These are phyloP conservation scores for Isichthys henryi DNA, from an alignment of 2,113 vertebrate species.

Conservation along the genomic window DNA sequence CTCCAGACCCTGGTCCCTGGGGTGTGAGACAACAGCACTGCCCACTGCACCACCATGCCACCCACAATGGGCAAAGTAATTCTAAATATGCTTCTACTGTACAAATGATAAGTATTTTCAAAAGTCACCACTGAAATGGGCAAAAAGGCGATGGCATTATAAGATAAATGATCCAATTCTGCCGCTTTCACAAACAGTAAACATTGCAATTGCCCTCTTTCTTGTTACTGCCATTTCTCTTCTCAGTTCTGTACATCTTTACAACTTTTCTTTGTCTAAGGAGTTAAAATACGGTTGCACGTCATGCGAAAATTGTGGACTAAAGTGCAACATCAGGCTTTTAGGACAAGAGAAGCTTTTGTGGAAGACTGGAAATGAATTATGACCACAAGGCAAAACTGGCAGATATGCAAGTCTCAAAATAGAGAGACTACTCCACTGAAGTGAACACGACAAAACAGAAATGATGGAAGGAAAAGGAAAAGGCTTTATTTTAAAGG, in stretches of 20 bases:
- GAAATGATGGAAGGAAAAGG: neutral
- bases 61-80: neutral
- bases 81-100: neutral
- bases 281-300: neutral
- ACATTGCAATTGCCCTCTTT: neutral
- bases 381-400: neutral
- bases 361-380: neutral
- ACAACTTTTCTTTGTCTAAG: neutral
- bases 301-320: too few relatives aligned
- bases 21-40: neutral
- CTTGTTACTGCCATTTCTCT: neutral
- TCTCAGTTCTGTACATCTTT: neutral
- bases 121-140: neutral
- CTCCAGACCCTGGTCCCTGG: neutral
- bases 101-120: neutral
- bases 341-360: neutral
- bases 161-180: neutral
- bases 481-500: neutral
- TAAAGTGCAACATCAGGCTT: neutral
- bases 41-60: neutral
- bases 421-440: neutral
- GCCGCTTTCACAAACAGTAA: neutral
- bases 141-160: neutral
- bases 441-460: neutral
- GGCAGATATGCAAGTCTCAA: constrained; percentile 1